A percentile compares a stretch with the other conserved stretches of the same genome.
Evolutionary conservation across 2,797 vertebrate species (phyloP).

Genomic region (Pogoniulus pusillus): DNA sequence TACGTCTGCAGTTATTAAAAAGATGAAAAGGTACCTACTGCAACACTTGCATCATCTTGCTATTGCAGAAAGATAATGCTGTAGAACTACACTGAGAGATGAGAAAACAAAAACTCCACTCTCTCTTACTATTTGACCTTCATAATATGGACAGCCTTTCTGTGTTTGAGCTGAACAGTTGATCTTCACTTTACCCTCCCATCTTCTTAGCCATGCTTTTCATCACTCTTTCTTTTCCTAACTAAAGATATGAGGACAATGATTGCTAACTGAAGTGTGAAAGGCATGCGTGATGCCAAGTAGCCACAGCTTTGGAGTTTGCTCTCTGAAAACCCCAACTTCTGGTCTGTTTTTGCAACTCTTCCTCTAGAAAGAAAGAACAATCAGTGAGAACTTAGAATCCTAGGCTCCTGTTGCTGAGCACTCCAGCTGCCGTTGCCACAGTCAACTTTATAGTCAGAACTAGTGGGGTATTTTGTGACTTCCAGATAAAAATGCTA

Average conservation of each 20-base stretch:
- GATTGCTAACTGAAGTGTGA: neutral
- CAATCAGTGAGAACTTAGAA: neutral
- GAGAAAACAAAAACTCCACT: neutral
- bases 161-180: neutral
- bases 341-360: neutral
- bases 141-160: neutral
- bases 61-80: neutral
- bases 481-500: neutral
- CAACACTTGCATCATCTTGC: neutral
- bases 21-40: neutral
- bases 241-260: neutral
- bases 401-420: too few species aligned
- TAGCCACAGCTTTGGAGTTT: neutral
- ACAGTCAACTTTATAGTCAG: neutral
- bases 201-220: neutral
- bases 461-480: neutral
- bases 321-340: neutral
- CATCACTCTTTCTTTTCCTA: neutral
- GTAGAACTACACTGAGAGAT: fast-evolving
- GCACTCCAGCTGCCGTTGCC: neutral
- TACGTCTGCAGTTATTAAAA: conserved; percentile 5
- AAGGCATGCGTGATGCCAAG: neutral
- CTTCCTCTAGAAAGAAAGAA: neutral
- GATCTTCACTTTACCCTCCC: fast-evolving
- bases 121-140: fast-evolving